phyloP scores from a whole-genome alignment of 1,140 invertebrate genomes.

The Cryptotermes secundus region DNA sequence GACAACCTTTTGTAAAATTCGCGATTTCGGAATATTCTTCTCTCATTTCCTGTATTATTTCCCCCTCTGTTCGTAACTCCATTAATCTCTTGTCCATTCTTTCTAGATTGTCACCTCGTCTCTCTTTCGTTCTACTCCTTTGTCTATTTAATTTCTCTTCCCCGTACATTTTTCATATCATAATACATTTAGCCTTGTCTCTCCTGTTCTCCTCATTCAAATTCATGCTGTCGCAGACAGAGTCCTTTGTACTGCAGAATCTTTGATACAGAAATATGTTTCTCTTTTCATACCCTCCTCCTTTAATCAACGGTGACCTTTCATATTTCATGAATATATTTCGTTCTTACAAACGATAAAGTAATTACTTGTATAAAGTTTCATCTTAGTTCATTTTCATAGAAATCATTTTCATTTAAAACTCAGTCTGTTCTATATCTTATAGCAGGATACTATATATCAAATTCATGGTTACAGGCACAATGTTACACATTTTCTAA shows the following conservation, averaged over 20 bases:
- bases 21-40: background rate
- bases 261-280: constrained; percentile 8
- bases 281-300: background rate
- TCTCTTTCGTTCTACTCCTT: background rate
- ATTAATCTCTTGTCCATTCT: background rate
- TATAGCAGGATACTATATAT: background rate
- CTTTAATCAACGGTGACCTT: constrained; percentile 4
- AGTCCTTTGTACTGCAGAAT: constrained; percentile 12
- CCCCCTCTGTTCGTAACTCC: background rate
- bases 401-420: background rate
- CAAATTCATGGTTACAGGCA: background rate
- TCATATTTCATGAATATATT: constrained; percentile 14
- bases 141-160: background rate
- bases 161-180: constrained; percentile 5
- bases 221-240: constrained; percentile 18
- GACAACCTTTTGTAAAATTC: background rate
- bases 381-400: constrained; percentile 1
- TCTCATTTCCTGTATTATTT: background rate
- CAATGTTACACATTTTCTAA: background rate
- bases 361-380: constrained; percentile 16
- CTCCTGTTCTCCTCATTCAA: background rate
- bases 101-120: constrained; percentile 4
- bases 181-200: background rate
- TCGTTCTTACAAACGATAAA: background rate
- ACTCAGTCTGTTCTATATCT: background rate